Percentiles rank a stretch among this genome's conserved stretches.
Evolutionary conservation across 2,113 vertebrate genomes (phyloP).

Genomic region (Mus spicilegus): DNA sequence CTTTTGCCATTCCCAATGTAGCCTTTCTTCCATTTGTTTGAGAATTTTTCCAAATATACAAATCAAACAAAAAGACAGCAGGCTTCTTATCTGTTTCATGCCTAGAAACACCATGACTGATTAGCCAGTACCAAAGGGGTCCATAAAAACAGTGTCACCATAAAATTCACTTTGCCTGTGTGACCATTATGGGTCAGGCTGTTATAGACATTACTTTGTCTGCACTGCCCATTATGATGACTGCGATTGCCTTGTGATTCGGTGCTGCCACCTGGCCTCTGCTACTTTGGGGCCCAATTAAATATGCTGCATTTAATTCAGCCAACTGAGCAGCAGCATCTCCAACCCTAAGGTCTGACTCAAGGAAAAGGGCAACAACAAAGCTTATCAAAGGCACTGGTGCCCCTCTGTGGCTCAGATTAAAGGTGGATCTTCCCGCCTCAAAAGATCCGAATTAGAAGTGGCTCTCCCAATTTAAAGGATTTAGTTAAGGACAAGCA

Average conservation of each 20-base stretch:
- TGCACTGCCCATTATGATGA: neutral
- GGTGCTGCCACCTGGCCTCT: neutral
- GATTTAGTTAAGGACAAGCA: neutral
- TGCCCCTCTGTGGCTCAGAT: neutral
- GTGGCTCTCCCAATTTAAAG: neutral
- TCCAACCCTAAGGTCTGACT: neutral
- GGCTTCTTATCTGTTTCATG: neutral
- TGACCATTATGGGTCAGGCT: neutral
- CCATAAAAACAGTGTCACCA: neutral
- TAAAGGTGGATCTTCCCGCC: neutral
- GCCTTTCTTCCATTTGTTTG: neutral
- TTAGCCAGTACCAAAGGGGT: neutral
- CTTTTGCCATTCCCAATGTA: neutral
- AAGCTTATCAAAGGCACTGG: neutral
- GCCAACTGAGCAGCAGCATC: neutral
- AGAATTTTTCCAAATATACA: neutral
- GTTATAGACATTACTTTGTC: neutral
- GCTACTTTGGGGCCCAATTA: neutral
- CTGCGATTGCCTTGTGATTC: neutral
- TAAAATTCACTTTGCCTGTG: neutral
- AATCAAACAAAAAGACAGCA: neutral
- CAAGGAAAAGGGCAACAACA: neutral
- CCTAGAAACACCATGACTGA: neutral
- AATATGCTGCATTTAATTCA: neutral
- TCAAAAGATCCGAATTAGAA: neutral